Percentiles rank a stretch among this genome's conserved stretches.
Evolutionary conservation across 1,140 invertebrate species (phyloP).

Genomic region (Listronotus bonariensis): DNA sequence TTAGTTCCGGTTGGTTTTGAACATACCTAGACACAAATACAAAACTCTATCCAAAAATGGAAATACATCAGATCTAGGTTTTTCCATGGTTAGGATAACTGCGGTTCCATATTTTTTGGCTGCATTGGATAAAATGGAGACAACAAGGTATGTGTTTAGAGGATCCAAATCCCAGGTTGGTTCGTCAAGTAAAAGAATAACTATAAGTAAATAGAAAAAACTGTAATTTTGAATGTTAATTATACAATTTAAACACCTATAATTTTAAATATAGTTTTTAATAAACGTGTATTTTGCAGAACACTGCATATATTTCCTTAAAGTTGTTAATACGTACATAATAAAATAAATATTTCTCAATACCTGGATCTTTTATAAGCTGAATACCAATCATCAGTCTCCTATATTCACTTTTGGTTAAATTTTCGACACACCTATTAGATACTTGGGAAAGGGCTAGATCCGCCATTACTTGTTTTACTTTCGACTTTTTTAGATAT

Average conservation of each 20-base stretch:
- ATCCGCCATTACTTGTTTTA: constrained; percentile 86
- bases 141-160: constrained; percentile 87
- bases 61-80: constrained; percentile 90
- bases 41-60: constrained; percentile 85
- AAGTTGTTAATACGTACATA: not conserved
- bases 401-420: constrained; percentile 83
- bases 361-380: constrained; percentile 84
- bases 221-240: not conserved
- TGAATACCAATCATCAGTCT: constrained; percentile 85
- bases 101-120: constrained; percentile 89
- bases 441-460: constrained; percentile 85
- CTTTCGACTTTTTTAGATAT: constrained; percentile 73
- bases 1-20: too few species aligned
- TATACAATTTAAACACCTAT: too few species aligned
- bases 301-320: too few species aligned
- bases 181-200: constrained; percentile 84
- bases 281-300: too few species aligned
- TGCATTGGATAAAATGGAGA: constrained; percentile 90
- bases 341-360: constrained; percentile 6
- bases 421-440: constrained; percentile 75
- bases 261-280: too few species aligned
- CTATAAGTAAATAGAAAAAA: constrained; percentile 56
- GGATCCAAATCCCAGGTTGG: constrained; percentile 91
- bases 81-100: constrained; percentile 89
- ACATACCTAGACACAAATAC: constrained; percentile 71